A percentile compares a stretch with the other conserved stretches of the same genome.
Evolutionary conservation across 2,888 invertebrate genomes (phyloP).

Genomic region (Diarsia brunnea): DNA sequence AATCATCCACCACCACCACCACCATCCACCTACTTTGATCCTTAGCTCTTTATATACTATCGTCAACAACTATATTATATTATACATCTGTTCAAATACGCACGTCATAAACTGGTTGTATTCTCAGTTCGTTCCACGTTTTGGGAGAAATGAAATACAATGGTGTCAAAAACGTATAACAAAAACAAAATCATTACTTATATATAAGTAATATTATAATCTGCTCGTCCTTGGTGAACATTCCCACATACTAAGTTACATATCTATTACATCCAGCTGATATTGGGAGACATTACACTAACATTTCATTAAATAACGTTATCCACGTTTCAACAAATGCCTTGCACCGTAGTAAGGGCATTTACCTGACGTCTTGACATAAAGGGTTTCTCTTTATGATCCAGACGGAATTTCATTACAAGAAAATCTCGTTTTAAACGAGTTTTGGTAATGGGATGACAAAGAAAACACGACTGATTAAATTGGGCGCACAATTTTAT

Average conservation of each 20-base stretch:
- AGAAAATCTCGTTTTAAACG: constrained; percentile 74
- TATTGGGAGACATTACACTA: neutral
- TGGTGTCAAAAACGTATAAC: too few relatives aligned
- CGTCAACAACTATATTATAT: too few relatives aligned
- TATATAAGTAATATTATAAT: too few relatives aligned
- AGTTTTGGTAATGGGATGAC: constrained; percentile 65
- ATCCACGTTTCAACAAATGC: constrained; percentile 11
- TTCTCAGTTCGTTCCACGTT: too few relatives aligned
- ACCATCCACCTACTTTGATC: too few relatives aligned
- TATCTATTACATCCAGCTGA: neutral
- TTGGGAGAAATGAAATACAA: too few relatives aligned
- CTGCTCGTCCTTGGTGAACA: too few relatives aligned
- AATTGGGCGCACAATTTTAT: constrained; percentile 58
- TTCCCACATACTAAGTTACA: neutral
- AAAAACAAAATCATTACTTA: too few relatives aligned
- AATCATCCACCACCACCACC: too few relatives aligned
- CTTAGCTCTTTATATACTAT: too few relatives aligned
- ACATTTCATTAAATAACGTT: constrained; percentile 8
- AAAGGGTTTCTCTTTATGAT: constrained; percentile 76
- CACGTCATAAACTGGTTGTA: too few relatives aligned
- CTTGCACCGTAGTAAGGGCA: constrained; percentile 42
- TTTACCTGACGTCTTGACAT: constrained; percentile 65
- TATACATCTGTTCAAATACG: too few relatives aligned
- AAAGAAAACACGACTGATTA: constrained; percentile 67
- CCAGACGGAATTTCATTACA: constrained; percentile 79